Percentiles rank a stretch among this genome's conserved stretches.
Conservation (phyloP, 2,797 vertebrate species). For the Lithobates pipiens region DNA sequence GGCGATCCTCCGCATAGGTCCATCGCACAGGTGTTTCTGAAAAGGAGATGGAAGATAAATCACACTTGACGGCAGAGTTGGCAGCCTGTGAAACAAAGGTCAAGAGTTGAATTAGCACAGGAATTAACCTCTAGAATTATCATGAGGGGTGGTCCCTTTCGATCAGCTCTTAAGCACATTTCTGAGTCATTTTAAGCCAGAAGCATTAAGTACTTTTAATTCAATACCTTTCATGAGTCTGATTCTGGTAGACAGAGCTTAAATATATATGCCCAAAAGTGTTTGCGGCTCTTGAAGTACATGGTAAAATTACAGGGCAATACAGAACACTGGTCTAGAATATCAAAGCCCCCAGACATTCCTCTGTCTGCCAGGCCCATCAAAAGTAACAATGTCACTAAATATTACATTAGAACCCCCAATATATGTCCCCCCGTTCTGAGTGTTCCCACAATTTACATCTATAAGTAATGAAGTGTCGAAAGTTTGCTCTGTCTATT, state of each 20-base stretch:
- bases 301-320: conserved; percentile 36
- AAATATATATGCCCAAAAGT: conserved; percentile 43
- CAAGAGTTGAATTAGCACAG: conserved; percentile 54
- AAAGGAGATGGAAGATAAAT: conserved; percentile 38
- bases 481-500: too few species aligned
- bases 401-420: not conserved
- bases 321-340: conserved; percentile 19
- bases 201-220: conserved; percentile 49
- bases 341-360: conserved; percentile 22
- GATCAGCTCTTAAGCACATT: conserved; percentile 45
- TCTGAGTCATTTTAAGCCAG: conserved; percentile 50
- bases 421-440: too few species aligned
- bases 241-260: not conserved
- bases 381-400: not conserved
- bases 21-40: conserved; percentile 46
- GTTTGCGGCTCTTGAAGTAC: conserved; percentile 17
- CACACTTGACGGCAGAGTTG: conserved; percentile 49
- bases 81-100: conserved; percentile 46
- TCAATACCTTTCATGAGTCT: conserved; percentile 46
- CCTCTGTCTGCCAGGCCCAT: not conserved
- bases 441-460: too few species aligned
- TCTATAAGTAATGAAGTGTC: too few species aligned
- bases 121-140: conserved; percentile 53
- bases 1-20: not conserved
- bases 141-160: conserved; percentile 52